Conservation (phyloP, 2,797 vertebrate species). For the Onychomys arenicola region DNA sequence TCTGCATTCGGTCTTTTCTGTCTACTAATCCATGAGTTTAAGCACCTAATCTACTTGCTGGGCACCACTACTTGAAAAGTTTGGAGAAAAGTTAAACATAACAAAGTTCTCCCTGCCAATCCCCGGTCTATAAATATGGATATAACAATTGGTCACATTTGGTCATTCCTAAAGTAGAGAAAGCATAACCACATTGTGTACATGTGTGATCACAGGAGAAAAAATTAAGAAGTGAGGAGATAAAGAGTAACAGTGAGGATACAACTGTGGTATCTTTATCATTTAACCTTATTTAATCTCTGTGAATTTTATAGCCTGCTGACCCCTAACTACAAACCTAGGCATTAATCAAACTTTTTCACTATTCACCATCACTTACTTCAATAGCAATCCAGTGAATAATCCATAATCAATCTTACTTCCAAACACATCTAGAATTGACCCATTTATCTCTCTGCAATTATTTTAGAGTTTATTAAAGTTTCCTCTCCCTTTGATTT, state of each 20-base stretch:
- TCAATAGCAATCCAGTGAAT: background rate
- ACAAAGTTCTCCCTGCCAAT: background rate
- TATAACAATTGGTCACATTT: background rate
- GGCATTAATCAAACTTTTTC: background rate
- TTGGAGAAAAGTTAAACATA: background rate
- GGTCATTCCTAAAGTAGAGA: background rate
- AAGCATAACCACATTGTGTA: background rate
- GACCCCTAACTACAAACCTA: background rate
- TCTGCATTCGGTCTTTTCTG: background rate
- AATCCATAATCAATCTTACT: background rate
- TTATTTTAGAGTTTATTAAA: background rate
- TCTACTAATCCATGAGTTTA: background rate
- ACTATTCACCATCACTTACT: background rate
- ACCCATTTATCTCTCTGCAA: background rate
- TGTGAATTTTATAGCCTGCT: background rate
- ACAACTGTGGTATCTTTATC: background rate
- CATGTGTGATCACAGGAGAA: background rate
- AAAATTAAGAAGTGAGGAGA: background rate
- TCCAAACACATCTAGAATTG: background rate
- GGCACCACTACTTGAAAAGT: background rate
- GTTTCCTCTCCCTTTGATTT: background rate
- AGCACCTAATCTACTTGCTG: background rate
- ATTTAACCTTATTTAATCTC: conserved; percentile 4
- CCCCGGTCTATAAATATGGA: background rate
- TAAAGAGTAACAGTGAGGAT: background rate